Conservation (phyloP, 2,113 vertebrate species). For the Brachyistius frenatus region DNA sequence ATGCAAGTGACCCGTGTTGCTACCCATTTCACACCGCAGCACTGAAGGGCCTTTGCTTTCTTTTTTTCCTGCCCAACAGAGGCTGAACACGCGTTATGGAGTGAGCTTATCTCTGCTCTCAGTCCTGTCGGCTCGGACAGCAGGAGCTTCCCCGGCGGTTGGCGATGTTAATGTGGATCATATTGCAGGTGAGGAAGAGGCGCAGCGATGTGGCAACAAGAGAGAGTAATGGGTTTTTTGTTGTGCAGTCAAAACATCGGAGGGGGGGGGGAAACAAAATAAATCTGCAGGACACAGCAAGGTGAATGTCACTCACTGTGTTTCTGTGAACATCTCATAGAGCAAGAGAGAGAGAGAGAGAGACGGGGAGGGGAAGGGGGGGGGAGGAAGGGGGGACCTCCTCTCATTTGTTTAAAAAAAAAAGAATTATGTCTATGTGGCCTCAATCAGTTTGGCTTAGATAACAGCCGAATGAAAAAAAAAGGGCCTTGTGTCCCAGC, state of each 20-base stretch:
- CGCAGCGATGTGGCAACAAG: constrained; percentile 58
- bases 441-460: constrained; percentile 62
- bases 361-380: not conserved
- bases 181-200: constrained; percentile 65
- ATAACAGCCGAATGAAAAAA: constrained; percentile 54
- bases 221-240: constrained; percentile 60
- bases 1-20: constrained; percentile 41
- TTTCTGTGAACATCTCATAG: not conserved
- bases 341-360: not conserved
- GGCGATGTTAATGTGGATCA: constrained; percentile 73
- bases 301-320: constrained; percentile 39
- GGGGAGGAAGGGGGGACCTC: no score
- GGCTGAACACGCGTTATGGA: constrained; percentile 58
- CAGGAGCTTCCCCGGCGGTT: constrained; percentile 52
- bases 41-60: constrained; percentile 22
- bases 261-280: not conserved
- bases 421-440: constrained; percentile 49
- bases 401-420: constrained; percentile 63
- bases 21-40: constrained; percentile 21
- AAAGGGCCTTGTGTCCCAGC: constrained; percentile 26
- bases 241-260: constrained; percentile 38
- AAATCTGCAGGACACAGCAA: constrained; percentile 40
- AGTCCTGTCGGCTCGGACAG: constrained; percentile 49
- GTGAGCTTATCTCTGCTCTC: constrained; percentile 69
- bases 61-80: constrained; percentile 37